phyloP scores from a whole-genome alignment of 2,797 vertebrate species.

The Semotilus atromaculatus region DNA sequence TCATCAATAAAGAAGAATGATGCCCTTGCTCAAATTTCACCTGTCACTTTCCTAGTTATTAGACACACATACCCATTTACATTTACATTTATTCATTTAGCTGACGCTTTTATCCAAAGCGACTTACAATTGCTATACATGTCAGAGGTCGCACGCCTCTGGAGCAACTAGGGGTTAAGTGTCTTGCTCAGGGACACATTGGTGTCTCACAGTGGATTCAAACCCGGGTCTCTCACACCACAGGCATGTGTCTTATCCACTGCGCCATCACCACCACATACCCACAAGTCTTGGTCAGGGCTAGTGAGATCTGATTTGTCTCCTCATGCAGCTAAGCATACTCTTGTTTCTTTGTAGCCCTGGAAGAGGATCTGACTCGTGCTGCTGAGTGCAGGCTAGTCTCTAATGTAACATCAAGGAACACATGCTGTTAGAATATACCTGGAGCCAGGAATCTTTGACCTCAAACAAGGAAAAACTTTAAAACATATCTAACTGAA shows the following conservation, averaged over 20 bases:
- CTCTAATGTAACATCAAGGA: slow-evolving; percentile 19
- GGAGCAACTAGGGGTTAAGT: no score
- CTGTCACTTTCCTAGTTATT: neutral
- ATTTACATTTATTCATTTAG: no score
- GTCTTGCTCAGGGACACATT: no score
- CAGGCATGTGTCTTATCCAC: no score
- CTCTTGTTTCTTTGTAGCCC: slow-evolving; percentile 2
- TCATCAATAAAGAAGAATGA: neutral
- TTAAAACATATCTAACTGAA: neutral
- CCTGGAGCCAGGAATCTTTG: slow-evolving; percentile 1
- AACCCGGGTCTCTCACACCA: no score
- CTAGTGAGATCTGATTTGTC: slow-evolving; percentile 2
- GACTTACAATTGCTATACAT: no score
- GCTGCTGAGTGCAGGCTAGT: neutral
- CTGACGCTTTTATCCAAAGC: no score
- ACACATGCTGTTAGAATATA: slow-evolving; percentile 18
- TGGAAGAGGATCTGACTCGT: slow-evolving; percentile 26
- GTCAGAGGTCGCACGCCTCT: no score
- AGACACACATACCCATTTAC: no score
- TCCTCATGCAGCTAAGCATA: slow-evolving; percentile 5
- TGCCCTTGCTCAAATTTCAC: neutral
- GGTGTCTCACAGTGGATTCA: no score
- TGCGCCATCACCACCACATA: no score
- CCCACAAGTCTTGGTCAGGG: neutral
- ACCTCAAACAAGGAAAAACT: neutral